Evolutionary conservation across 2,797 vertebrate genomes (phyloP).

Genomic region (Aquila chrysaetos): DNA sequence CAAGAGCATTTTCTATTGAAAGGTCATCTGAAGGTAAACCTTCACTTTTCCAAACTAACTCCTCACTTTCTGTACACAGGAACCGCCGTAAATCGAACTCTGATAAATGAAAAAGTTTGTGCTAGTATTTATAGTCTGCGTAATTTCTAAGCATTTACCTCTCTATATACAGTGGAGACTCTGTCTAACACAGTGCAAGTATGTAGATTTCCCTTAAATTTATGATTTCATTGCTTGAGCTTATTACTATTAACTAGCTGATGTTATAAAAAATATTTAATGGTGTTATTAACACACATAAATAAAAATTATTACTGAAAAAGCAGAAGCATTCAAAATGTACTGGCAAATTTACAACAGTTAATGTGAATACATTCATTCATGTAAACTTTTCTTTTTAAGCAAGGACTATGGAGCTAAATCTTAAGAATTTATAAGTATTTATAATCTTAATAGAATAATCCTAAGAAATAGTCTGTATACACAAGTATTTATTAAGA

Average conservation of each 20-base stretch:
- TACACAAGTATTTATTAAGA: background rate
- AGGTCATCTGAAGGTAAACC: conserved; percentile 95
- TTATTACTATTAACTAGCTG: background rate
- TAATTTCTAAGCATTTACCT: background rate
- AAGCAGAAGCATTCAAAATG: background rate
- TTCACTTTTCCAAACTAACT: conserved; percentile 97
- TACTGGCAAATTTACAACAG: background rate
- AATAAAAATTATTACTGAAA: background rate
- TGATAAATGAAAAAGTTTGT: conserved; percentile 59
- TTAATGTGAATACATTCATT: background rate
- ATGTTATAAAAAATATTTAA: background rate
- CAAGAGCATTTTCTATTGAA: conserved; percentile 96
- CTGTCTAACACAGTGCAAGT: background rate
- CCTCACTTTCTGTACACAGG: conserved; percentile 94
- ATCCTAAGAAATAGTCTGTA: background rate
- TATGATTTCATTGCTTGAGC: background rate
- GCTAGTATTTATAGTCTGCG: background rate
- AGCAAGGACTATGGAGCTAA: background rate
- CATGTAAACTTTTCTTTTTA: background rate
- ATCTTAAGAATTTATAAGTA: background rate
- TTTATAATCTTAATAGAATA: background rate
- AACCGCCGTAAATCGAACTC: conserved; percentile 92
- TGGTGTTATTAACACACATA: background rate
- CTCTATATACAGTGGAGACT: background rate
- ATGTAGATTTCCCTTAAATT: background rate